A percentile compares a stretch with the other conserved stretches of the same genome.
Conservation (phyloP, 2,797 vertebrate genomes). For the Sebastes miniatus region DNA sequence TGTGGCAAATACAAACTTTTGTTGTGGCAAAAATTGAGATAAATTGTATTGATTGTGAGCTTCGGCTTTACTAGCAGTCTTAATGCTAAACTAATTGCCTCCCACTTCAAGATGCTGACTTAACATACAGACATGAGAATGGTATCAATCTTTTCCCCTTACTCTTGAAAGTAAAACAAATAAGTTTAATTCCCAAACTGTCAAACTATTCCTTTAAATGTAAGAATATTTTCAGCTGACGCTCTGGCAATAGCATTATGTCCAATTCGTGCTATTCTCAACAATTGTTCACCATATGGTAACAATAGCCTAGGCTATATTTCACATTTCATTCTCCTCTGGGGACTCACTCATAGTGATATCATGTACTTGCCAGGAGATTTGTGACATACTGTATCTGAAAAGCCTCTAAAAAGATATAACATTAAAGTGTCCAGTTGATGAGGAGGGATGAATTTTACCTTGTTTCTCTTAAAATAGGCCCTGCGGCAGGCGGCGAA, state of each 20-base stretch:
- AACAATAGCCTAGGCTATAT: not conserved
- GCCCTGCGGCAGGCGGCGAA: constrained; percentile 98
- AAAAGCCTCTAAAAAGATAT: constrained; percentile 7
- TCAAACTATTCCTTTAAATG: not conserved
- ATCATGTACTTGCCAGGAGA: constrained; percentile 4
- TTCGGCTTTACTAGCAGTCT: not conserved
- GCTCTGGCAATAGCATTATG: not conserved
- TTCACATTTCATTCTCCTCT: not conserved
- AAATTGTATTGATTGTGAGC: not conserved
- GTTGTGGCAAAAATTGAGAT: too few relatives aligned
- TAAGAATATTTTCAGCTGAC: not conserved
- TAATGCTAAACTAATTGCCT: not conserved
- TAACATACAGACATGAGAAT: not conserved
- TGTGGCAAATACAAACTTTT: too few relatives aligned
- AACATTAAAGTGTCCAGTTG: not conserved
- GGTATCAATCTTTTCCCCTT: not conserved
- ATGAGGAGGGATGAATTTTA: constrained; percentile 73
- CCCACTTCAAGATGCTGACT: not conserved
- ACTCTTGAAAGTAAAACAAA: not conserved
- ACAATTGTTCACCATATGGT: not conserved
- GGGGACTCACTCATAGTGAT: constrained; percentile 3
- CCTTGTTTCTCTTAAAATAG: constrained; percentile 99
- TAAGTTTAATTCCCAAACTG: not conserved
- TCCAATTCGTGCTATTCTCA: not conserved
- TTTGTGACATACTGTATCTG: constrained; percentile 16